Evolutionary conservation across 2,888 invertebrate species (phyloP).

Genomic region (Drosophila anomalata): DNA sequence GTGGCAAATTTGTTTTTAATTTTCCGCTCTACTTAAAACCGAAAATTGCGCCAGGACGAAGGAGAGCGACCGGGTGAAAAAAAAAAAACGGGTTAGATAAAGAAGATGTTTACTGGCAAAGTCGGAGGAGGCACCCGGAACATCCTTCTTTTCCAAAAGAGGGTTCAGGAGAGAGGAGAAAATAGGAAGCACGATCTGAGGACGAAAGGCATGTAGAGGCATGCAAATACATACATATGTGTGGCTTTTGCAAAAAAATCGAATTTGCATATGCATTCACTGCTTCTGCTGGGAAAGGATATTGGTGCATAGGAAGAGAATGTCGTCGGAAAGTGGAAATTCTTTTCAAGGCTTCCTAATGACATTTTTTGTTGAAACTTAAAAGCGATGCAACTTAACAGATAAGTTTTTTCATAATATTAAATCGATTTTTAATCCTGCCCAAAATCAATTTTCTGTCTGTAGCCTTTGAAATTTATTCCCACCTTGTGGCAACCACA

Average conservation of each 20-base stretch:
- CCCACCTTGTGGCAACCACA: conserved; percentile 15
- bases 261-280: conserved; percentile 75
- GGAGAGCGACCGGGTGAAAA: not conserved
- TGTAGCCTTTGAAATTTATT: not conserved
- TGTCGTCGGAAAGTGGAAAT: conserved; percentile 28
- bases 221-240: conserved; percentile 68
- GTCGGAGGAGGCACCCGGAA: conserved; percentile 4
- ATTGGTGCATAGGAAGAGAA: conserved; percentile 8
- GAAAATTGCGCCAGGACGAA: conserved; percentile 61
- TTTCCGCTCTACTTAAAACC: conserved; percentile 77
- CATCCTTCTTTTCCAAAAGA: not conserved
- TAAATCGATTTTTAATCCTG: not conserved
- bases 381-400: not conserved
- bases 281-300: conserved; percentile 26
- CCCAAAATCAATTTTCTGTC: not conserved
- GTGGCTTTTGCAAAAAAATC: conserved; percentile 54
- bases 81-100: conserved; percentile 63
- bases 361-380: conserved; percentile 10
- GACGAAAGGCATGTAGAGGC: conserved; percentile 11
- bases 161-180: not conserved
- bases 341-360: conserved; percentile 1
- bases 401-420: not conserved
- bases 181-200: not conserved
- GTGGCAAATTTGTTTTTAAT: conserved; percentile 77
- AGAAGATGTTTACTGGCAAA: conserved; percentile 63